These are phyloP conservation scores for Drosophila prosaltans DNA, from an alignment of 1,140 invertebrate genomes.

Conservation along the genomic window DNA sequence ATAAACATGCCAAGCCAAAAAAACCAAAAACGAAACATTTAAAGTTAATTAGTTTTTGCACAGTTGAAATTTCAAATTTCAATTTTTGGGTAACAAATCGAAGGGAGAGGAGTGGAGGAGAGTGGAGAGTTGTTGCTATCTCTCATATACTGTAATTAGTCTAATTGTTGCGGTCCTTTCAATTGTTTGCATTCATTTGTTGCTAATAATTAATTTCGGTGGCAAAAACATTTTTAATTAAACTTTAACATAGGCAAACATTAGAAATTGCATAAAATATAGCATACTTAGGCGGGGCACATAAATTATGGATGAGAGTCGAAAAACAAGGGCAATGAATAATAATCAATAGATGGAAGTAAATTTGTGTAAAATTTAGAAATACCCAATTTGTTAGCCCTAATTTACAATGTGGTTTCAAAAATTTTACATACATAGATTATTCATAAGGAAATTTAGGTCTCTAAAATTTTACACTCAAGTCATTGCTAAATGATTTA, in stretches of 20 bases:
- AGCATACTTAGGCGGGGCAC: conserved; percentile 10
- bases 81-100: background rate
- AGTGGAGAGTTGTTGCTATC: conserved; percentile 7
- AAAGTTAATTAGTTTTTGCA: conserved; percentile 26
- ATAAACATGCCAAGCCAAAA: conserved; percentile 26
- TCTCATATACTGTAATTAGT: conserved; percentile 43
- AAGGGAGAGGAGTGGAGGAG: no score
- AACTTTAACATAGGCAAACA: conserved; percentile 16
- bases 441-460: background rate
- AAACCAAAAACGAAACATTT: conserved; percentile 1
- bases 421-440: background rate
- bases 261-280: conserved; percentile 4
- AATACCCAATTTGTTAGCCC: background rate
- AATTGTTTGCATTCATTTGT: conserved; percentile 7
- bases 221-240: conserved; percentile 17
- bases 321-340: background rate
- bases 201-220: conserved; percentile 9
- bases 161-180: conserved; percentile 36
- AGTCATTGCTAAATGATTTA: no score
- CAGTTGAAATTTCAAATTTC: background rate
- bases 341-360: background rate
- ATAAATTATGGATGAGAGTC: background rate
- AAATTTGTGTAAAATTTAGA: background rate
- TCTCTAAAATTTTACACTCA: no score
- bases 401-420: background rate